Percentiles rank a stretch among this genome's conserved stretches.
Conservation (phyloP, 2,888 invertebrate species). For the Gymnosoma rotundatum region DNA sequence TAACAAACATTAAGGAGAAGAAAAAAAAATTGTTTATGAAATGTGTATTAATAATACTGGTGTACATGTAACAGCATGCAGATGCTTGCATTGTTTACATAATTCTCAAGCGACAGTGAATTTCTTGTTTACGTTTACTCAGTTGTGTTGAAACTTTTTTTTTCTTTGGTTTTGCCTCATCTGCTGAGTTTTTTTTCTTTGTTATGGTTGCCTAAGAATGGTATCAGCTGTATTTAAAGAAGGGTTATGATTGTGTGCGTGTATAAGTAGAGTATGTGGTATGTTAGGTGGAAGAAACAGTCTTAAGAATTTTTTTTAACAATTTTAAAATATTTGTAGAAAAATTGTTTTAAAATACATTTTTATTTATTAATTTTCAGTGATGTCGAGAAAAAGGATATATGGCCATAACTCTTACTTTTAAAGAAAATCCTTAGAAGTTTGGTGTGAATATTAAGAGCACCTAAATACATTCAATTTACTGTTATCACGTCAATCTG, state of each 20-base stretch:
- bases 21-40: constrained; percentile 29
- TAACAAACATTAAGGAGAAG: constrained; percentile 23
- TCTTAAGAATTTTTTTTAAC: neutral
- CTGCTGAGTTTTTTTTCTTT: constrained; percentile 8
- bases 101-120: constrained; percentile 56
- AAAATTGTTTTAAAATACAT: no score
- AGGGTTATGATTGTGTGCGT: constrained; percentile 31
- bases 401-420: no score
- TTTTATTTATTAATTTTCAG: no score
- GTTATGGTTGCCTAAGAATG: constrained; percentile 19
- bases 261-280: neutral
- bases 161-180: neutral
- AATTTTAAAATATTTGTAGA: no score
- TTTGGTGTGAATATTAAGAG: no score
- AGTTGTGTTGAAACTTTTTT: constrained; percentile 11
- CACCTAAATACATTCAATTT: no score
- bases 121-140: constrained; percentile 26
- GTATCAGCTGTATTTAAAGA: constrained; percentile 66
- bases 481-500: no score
- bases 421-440: no score
- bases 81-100: constrained; percentile 46
- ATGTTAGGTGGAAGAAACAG: neutral
- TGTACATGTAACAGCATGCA: constrained; percentile 12
- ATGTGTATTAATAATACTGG: constrained; percentile 12
- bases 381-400: no score